phyloP scores from a whole-genome alignment of 2,797 vertebrate genomes.

The Smutsia temminckii region DNA sequence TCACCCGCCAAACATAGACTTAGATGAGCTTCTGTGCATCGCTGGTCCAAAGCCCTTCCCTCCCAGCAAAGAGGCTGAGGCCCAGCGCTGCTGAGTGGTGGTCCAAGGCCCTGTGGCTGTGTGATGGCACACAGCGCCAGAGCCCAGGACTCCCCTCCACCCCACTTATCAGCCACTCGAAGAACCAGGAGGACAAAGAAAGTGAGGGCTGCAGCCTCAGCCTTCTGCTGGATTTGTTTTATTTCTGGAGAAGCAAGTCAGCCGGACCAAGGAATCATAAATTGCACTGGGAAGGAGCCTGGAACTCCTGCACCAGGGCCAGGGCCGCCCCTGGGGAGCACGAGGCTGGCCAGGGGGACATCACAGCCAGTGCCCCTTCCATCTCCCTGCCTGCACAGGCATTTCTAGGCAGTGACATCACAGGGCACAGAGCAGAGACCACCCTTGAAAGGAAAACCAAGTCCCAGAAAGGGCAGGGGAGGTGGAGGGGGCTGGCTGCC shows the following conservation, averaged over 20 bases:
- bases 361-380: background rate
- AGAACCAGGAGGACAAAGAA: fast-evolving
- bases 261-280: background rate
- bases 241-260: background rate
- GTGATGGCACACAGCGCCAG: fast-evolving
- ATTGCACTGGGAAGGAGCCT: conserved; percentile 56
- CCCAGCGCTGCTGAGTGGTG: fast-evolving
- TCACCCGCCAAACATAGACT: background rate
- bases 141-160: background rate
- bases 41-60: background rate
- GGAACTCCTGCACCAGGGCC: background rate
- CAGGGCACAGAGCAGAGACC: conserved; percentile 34
- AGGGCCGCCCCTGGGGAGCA: background rate
- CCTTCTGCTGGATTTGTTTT: background rate
- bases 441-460: conserved; percentile 57
- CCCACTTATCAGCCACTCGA: background rate
- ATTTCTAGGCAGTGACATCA: conserved; percentile 59
- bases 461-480: background rate
- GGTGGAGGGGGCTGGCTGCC: background rate
- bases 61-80: background rate
- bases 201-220: background rate
- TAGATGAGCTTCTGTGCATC: background rate
- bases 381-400: background rate
- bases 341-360: fast-evolving
- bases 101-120: too few species aligned